Base-by-base conservation (phyloP, 2,113 vertebrate species). In the Salminus brasiliensis region DNA sequence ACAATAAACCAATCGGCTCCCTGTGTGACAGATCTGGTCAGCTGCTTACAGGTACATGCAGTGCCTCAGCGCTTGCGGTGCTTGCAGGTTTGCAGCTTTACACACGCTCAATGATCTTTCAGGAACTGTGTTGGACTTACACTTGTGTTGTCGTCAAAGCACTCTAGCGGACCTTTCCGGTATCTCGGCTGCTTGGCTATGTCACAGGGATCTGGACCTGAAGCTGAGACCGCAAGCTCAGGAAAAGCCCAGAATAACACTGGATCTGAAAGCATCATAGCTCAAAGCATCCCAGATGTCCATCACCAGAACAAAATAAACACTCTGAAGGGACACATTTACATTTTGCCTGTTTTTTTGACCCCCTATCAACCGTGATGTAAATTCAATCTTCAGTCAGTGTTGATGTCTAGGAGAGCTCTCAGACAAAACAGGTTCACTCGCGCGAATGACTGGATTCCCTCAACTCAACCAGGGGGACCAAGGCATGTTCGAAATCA, bases 131-230 rank as follows among this genome's bases (percentile, higher is more conserved):
- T 39, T 13, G 5, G 11, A 66, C 95, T 97, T 94, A 98, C 97
- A 60, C 90, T 73, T 27, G 86, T 81, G 53, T 95, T 96, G 87
- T 95, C 92, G 78, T 99, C 96, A 82, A 98, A 98, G 87, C 97
- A 99, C 79, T 90, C 88, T 1, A 93, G 88, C 0, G 97, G 97
- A 52, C 97, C 96, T 82, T 97, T 99, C 85, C 97, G 92, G 88
- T 97, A 95, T 39, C 97, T 92, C 9, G 97, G 97, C 8, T 93
- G 95, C 2, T 94, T 90, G 57, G 96, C 95, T 88, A 96, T 87
- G 41, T 92, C 87, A 68, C 97, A 99, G 7, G 96, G 95, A 83
- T 98, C 87, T 12, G 97, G 97, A 53, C 97, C 97, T 9, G 94
- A 88, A 90, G 97, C 97, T 98, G 84, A 74, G 85, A 70, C 73